phyloP scores from a whole-genome alignment of 2,888 invertebrate species.

The Gryllus longicercus region DNA sequence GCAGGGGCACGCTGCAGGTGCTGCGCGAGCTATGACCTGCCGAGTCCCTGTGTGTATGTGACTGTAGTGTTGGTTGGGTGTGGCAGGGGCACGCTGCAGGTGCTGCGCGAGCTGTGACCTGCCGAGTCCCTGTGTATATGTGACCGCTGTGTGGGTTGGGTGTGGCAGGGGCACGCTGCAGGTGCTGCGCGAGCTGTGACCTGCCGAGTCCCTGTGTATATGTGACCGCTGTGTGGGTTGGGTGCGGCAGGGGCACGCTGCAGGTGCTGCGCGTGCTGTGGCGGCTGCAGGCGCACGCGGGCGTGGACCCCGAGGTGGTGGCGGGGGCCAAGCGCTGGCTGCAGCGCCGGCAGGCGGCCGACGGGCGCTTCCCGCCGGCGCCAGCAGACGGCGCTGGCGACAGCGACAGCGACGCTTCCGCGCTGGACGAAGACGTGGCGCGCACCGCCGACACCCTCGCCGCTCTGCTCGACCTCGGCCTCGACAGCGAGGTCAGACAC shows the following conservation, averaged over 20 bases:
- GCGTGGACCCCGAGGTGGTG: slow-evolving; percentile 59
- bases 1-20: too few relatives aligned
- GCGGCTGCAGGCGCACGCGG: slow-evolving; percentile 60
- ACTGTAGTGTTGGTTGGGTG: too few relatives aligned
- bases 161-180: too few relatives aligned
- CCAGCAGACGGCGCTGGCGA: slow-evolving; percentile 40
- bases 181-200: too few relatives aligned
- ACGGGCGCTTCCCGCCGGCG: slow-evolving; percentile 54
- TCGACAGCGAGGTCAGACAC: slow-evolving; percentile 52
- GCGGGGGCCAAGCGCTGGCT: slow-evolving; percentile 61
- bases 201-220: too few relatives aligned
- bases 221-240: not conserved
- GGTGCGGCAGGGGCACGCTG: slow-evolving; percentile 47
- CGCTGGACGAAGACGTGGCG: slow-evolving; percentile 56
- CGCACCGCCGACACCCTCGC: slow-evolving; percentile 62
- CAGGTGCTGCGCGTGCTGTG: slow-evolving; percentile 58
- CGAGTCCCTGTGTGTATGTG: too few relatives aligned
- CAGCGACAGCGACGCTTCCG: not conserved
- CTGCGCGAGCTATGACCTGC: too few relatives aligned
- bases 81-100: too few relatives aligned
- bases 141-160: too few relatives aligned
- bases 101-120: too few relatives aligned
- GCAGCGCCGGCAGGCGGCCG: slow-evolving; percentile 56
- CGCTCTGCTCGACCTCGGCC: slow-evolving; percentile 59
- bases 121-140: too few relatives aligned